Percentiles rank a stretch among this genome's conserved stretches.
Evolutionary conservation across 30 jellyfish, hydroid and myxozoan genomes (phyloP).

Genomic region (Hydra vulgaris): DNA sequence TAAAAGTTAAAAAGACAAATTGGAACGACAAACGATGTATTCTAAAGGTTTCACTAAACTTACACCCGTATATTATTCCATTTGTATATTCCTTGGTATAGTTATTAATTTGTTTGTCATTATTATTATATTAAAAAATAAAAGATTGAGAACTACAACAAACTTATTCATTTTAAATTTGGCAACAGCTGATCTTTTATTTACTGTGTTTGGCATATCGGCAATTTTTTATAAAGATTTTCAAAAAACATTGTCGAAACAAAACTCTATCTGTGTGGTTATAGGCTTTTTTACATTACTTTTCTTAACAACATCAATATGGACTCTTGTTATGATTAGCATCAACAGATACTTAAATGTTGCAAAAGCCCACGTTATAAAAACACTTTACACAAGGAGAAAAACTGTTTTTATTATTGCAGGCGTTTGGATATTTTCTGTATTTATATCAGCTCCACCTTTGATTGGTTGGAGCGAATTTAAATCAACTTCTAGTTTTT

Average conservation of each 20-base stretch:
- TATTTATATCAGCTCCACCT: slow-evolving; percentile 50
- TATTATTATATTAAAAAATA: slow-evolving; percentile 39
- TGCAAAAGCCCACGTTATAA: slow-evolving; percentile 52
- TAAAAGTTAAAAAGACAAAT: no score
- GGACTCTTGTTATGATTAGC: slow-evolving; percentile 78
- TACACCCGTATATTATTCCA: slow-evolving; percentile 34
- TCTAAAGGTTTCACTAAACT: slow-evolving; percentile 26
- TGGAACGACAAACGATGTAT: background rate
- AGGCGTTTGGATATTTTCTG: slow-evolving; percentile 52
- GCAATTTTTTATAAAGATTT: slow-evolving; percentile 49
- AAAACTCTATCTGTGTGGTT: slow-evolving; percentile 47
- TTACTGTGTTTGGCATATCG: slow-evolving; percentile 66
- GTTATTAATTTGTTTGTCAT: slow-evolving; percentile 64
- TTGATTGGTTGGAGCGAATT: slow-evolving; percentile 93
- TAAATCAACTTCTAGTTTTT: slow-evolving; percentile 58
- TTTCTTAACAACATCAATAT: slow-evolving; percentile 72
- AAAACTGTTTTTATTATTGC: slow-evolving; percentile 34
- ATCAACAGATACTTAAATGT: slow-evolving; percentile 81
- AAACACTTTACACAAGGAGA: slow-evolving; percentile 40
- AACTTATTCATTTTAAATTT: slow-evolving; percentile 73
- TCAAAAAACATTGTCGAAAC: slow-evolving; percentile 66
- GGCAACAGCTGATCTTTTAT: slow-evolving; percentile 86
- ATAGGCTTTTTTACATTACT: slow-evolving; percentile 57
- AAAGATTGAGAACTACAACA: slow-evolving; percentile 57
- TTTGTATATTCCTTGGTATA: slow-evolving; percentile 40